Evolutionary conservation across 2,113 vertebrate genomes (phyloP), one percentile per base, ranked within the genome.

Genomic region (Sylvicapra grimmia): DNA sequence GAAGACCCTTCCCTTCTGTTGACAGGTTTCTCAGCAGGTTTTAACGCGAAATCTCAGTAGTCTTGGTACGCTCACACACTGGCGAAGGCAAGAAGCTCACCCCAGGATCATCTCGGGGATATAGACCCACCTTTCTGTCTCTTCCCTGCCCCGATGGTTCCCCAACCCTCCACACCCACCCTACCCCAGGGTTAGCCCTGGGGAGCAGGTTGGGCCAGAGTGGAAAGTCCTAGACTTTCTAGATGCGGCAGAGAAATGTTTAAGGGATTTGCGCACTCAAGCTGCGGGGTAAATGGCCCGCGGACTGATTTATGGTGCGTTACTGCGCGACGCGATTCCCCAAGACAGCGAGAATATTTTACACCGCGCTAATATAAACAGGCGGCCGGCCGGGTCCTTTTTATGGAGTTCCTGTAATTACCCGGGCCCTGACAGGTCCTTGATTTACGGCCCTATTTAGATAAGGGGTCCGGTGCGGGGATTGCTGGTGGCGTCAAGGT

Each of bases 381-480:
- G 98, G 97, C 98, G 98, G 97, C 98, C 97, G 98, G 98, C 99
- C 98, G 98, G 98, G 98, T 98, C 99, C 98, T 99, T 99, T 99
- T 99, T 99, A 99, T 99, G 99, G 99, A 99, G 99, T 99, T 99
- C 99, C 99, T 98, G 99, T 98, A 98, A 98, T 99, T 98, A 97
- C 98, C 99, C 98, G 98, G 97, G 97, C 99, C 98, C 98, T 99
- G 99, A 99, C 99, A 99, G 97, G 95, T 97, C 97, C 98, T 97
- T 99, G 99, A 99, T 99, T 99, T 99, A 99, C 98, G 92, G 97
- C 99, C 99, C 99, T 99, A 99, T 99, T 99, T 99, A 99, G 99
- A 99, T 99, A 99, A 99, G 99, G 98, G 98, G 98, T 98, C 97
- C 97, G 85, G 98, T 98, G 98, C 88, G 94, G 98, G 99, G 99